A percentile compares a stretch with the other conserved stretches of the same genome.
phyloP scores from a whole-genome alignment of 2,797 vertebrate genomes.

The Chaunax sp. region DNA sequence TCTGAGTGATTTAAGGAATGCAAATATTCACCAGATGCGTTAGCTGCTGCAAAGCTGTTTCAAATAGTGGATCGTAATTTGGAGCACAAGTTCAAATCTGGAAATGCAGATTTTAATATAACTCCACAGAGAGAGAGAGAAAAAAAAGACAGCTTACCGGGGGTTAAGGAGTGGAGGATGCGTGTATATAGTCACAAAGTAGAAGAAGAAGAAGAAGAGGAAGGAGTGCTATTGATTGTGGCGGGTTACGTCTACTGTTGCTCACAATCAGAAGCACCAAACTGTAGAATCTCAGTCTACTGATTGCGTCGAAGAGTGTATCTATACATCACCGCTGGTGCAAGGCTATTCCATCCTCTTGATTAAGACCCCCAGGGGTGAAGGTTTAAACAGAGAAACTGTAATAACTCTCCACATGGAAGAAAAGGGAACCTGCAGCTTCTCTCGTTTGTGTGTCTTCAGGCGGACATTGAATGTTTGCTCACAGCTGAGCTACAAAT shows the following conservation, averaged over 20 bases:
- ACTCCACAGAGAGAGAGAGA: too few species aligned
- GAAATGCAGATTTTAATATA: too few species aligned
- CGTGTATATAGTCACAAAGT: not conserved
- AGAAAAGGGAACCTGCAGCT: constrained; percentile 48
- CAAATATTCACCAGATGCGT: constrained; percentile 16
- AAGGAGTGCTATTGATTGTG: constrained; percentile 26
- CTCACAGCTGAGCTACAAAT: not conserved
- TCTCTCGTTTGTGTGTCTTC: constrained; percentile 15
- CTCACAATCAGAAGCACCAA: constrained; percentile 67
- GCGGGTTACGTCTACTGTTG: constrained; percentile 40
- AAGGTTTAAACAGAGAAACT: constrained; percentile 56
- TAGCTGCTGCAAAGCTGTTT: constrained; percentile 12
- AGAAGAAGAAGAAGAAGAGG: not conserved
- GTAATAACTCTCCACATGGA: constrained; percentile 59
- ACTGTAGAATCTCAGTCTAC: constrained; percentile 58
- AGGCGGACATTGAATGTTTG: constrained; percentile 16
- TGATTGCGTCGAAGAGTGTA: constrained; percentile 55
- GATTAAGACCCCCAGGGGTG: constrained; percentile 62
- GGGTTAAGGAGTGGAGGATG: not conserved
- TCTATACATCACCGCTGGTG: constrained; percentile 63
- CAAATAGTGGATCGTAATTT: constrained; percentile 20
- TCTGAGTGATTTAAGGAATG: constrained; percentile 14
- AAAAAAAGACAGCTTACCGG: not conserved
- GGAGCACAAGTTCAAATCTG: constrained; percentile 11
- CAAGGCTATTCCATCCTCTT: constrained; percentile 55